Percentiles rank a stretch among this genome's conserved stretches.
Conservation (phyloP, 53 echinoderm and acorn worm species). For the Stichopus horrens region DNA sequence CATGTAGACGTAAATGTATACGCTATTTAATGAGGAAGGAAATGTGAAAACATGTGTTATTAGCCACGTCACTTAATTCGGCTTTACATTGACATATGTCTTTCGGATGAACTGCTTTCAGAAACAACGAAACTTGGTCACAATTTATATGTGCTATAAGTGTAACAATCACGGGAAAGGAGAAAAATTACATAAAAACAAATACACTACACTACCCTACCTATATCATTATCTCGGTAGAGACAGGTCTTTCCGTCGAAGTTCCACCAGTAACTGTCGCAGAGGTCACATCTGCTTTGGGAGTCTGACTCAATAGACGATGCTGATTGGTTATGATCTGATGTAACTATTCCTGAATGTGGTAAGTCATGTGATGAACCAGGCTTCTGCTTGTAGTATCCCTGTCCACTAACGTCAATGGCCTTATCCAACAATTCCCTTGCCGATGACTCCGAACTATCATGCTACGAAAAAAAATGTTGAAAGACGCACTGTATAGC, state of each 20-base stretch:
- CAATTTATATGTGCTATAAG: too few species aligned
- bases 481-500: too few species aligned
- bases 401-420: background rate
- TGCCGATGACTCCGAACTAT: background rate
- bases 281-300: background rate
- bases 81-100: too few species aligned
- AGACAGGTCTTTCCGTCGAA: background rate
- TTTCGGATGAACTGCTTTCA: too few species aligned
- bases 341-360: background rate
- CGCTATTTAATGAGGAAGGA: too few species aligned
- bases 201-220: background rate
- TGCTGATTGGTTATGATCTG: background rate
- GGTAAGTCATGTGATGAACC: background rate
- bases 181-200: background rate
- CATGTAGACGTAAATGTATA: too few species aligned
- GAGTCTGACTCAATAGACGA: background rate
- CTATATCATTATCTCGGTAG: constrained; percentile 10
- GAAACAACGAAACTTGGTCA: too few species aligned
- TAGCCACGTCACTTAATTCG: too few species aligned
- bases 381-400: background rate
- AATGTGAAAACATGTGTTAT: too few species aligned
- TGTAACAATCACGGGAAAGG: background rate
- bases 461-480: background rate
- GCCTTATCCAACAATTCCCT: background rate
- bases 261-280: constrained; percentile 34